Percentiles rank a stretch among this genome's conserved stretches.
Evolutionary conservation across 2,113 vertebrate genomes (phyloP).

Genomic region (Rynchops niger): DNA sequence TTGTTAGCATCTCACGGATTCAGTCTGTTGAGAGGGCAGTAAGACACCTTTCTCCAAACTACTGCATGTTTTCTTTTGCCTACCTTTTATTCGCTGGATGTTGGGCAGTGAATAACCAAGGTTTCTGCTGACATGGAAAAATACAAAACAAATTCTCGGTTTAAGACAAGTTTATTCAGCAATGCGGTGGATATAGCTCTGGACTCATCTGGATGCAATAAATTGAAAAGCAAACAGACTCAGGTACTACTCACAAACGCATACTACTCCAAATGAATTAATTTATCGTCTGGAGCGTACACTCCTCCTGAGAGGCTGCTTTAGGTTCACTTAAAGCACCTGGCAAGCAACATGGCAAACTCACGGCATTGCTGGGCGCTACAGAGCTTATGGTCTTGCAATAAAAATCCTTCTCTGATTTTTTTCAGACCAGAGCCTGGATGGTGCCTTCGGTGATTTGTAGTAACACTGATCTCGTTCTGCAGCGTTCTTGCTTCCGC

Average conservation of each 20-base stretch:
- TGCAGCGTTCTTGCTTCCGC: neutral
- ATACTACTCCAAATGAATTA: neutral
- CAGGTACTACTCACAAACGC: neutral
- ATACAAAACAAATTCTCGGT: neutral
- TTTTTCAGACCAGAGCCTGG: neutral
- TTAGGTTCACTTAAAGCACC: neutral
- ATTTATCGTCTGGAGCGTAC: neutral
- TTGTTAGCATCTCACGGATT: neutral
- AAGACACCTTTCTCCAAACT: neutral
- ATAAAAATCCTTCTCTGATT: neutral
- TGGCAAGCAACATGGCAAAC: neutral
- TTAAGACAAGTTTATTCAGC: neutral
- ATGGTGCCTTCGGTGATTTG: neutral
- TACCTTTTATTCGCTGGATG: neutral
- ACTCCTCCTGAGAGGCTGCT: neutral
- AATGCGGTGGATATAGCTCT: neutral
- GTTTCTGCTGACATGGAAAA: neutral
- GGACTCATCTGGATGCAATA: neutral
- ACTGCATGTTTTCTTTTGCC: neutral
- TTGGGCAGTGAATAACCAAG: neutral
- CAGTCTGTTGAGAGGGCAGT: neutral
- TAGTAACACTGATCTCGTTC: neutral
- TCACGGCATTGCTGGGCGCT: neutral
- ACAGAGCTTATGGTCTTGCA: neutral
- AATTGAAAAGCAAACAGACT: neutral